A percentile compares a stretch with the other conserved stretches of the same genome.
phyloP scores from a whole-genome alignment of 2,797 vertebrate genomes.

The Falco biarmicus region DNA sequence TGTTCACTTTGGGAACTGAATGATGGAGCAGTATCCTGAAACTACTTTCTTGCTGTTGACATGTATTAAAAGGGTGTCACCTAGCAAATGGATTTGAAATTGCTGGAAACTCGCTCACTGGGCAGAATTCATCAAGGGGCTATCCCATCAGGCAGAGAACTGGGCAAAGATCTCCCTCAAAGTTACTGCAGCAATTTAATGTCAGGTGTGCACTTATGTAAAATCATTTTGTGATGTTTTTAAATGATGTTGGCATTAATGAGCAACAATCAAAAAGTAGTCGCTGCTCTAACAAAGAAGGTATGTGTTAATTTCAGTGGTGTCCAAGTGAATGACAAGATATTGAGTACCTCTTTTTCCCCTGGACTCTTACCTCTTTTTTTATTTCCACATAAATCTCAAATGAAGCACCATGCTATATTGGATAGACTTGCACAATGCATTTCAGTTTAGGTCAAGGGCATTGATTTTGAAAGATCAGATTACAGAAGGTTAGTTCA shows the following conservation, averaged over 20 bases:
- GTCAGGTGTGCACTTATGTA: neutral
- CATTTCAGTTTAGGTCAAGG: neutral
- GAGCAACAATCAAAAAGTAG: accelerated
- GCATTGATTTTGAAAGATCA: conserved; percentile 1
- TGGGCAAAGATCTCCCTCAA: neutral
- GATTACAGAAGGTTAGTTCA: neutral
- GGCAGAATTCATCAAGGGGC: neutral
- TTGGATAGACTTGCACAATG: neutral
- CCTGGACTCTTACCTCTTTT: neutral
- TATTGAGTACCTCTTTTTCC: neutral
- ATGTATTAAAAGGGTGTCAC: neutral
- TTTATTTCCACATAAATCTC: neutral
- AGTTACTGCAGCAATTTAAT: neutral
- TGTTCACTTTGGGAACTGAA: neutral
- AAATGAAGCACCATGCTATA: neutral
- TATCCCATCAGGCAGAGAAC: neutral
- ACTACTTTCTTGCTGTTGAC: neutral
- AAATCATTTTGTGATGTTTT: neutral
- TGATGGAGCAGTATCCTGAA: neutral
- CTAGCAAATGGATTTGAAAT: conserved; percentile 5
- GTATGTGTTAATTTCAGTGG: neutral
- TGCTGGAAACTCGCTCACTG: neutral
- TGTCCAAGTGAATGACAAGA: neutral
- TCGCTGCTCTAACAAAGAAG: neutral
- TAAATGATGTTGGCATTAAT: neutral